Conservation (phyloP, 37 sponge, comb jelly and placozoan species). For the Eunapius fragilis region DNA sequence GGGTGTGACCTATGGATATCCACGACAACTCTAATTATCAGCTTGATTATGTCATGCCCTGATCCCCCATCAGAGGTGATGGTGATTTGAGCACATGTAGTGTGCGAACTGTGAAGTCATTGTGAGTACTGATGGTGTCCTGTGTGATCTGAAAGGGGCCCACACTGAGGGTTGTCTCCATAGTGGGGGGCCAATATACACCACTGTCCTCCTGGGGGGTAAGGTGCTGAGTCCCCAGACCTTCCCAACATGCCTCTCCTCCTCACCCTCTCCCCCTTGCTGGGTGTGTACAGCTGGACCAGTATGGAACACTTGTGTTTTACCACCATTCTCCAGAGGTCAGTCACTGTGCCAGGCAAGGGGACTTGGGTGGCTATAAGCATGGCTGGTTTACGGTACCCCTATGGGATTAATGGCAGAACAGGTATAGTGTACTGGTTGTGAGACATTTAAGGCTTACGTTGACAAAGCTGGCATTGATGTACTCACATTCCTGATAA, state of each 20-base stretch:
- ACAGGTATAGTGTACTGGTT: too few species aligned
- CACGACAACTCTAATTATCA: conserved; percentile 7
- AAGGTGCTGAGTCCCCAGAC: neutral
- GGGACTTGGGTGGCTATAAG: conserved; percentile 96
- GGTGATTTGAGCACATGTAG: neutral
- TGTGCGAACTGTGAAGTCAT: neutral
- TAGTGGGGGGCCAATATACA: neutral
- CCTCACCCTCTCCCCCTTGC: conserved; percentile 56
- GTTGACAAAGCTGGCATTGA: neutral
- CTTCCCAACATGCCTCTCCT: neutral
- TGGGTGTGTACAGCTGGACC: conserved; percentile 81
- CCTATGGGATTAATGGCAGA: conserved; percentile 12
- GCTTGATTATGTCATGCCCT: too few species aligned
- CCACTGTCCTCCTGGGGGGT: neutral
- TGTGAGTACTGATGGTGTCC: neutral
- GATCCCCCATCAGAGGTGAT: neutral
- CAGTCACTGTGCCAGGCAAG: conserved; percentile 78
- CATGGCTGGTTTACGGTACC: conserved; percentile 67
- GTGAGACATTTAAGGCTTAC: neutral
- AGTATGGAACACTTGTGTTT: conserved; percentile 84
- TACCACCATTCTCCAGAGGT: conserved; percentile 95
- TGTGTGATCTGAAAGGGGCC: neutral
- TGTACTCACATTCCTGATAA: neutral
- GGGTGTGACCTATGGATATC: conserved; percentile 76
- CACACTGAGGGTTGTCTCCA: neutral